Evolutionary conservation across 2,797 vertebrate genomes (phyloP), one percentile per base, ranked within the genome.

Genomic region (Macropus fuliginosus): DNA sequence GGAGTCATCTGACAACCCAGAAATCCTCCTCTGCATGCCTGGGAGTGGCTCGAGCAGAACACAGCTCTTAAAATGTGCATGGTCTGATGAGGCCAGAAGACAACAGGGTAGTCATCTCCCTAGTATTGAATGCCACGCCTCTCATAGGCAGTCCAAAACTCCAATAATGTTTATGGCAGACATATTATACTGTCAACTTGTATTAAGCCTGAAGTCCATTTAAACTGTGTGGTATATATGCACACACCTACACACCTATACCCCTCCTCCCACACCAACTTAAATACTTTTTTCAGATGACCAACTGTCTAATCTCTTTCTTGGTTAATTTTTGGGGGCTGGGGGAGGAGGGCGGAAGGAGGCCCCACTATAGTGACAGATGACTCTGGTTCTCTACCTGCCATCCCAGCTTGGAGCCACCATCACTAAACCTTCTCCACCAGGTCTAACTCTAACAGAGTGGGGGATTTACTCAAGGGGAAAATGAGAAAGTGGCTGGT

Each of bases 401-500:
- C n/a, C 93, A 1, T 54, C 57, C 50, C 0, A 2, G 93, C 56
- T 93, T 16, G 55, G 96, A 11, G 97, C 91, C 94, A 91, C 90
- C 95, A 55, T 92, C 94, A 57, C 92, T 0, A 14, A n/a, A 94
- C 91, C 93, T 91, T 13, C 0, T n/a, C 95, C 1, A 95, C 74
- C 5, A 34, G 97, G 94, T 93, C 92, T 91, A 94, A 90, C 96
- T 29, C 92, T 91, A 94, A 90, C 96, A 24, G 81, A 93, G 94
- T 93, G 52, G 90, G 94, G 97, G 96, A 97, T 96, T 96, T 12
- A 54, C 94, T 98, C 96, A 95, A 98, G 97, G 96, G 94, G 96
- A 97, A 98, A 98, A 98, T 96, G 97, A 98, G 97, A 97, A 97
- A 91, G 92, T 54, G 46, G 46, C 93, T 66, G 16, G 96, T 52